Base-by-base conservation (phyloP, 2,113 vertebrate genomes). In the Protobothrops flavoviridis region DNA sequence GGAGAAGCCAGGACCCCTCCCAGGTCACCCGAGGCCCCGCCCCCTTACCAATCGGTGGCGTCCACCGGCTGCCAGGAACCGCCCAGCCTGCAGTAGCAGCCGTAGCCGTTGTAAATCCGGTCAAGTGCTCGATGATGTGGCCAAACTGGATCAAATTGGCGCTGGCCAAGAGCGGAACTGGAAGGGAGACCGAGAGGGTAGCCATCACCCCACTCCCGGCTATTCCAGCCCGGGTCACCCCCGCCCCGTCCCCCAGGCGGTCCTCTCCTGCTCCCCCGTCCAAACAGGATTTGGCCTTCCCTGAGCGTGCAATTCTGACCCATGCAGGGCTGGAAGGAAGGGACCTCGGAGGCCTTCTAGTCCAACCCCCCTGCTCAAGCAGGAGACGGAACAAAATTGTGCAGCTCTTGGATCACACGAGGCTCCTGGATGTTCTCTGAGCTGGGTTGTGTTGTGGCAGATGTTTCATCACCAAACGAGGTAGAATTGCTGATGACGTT, bases 1-100 rank as follows among this genome's bases (percentile, higher is more conserved):
- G 15, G 55, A 56, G 15, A 33, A 33, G 29, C 39, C 3, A 9
- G 17, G 20, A 17, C 29, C 64, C 13, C 69, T 39, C 69, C 69
- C 15, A 2, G 69, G n/a, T 39, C 6, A 6, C 1, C 29, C 12
- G 0, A n/a, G 4, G 11, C 4, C 7, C 7, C 69, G 0, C 33
- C n/a, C 33, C 0, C 94, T 94, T 45, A 97, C 97, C 97, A 90
- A 93, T 98, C 95, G 0, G 97, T 97, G 0, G 2, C 26, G 24
- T 97, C 97, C 96, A 97, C 5, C 0, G 97, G 97, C 93, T 95
- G 91, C 39, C 90, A 94, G 94, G 97, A 90, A 3, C 97, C 97
- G 0, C 97, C 94, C 0, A 50, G 0, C 1, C 97, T 95, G 0
- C 97, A 97, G 94, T 96, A 87, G 88, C 98, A 98, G 55, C 97